A percentile compares a stretch with the other conserved stretches of the same genome.
These are phyloP conservation scores for Heliconius ismenius DNA, from an alignment of 2,888 invertebrate genomes.

Conservation along the genomic window DNA sequence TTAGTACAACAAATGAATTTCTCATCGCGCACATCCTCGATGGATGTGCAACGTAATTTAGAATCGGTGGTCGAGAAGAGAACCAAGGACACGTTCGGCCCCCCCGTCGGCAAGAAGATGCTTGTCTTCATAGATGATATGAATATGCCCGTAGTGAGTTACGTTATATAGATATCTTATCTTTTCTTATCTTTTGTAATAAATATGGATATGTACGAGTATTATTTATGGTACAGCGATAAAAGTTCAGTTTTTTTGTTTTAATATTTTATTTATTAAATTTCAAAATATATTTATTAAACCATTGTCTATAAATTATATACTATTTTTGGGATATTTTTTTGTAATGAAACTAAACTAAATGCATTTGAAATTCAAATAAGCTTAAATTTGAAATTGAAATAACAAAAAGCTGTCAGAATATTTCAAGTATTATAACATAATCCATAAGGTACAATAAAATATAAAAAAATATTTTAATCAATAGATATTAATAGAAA, in stretches of 20 bases:
- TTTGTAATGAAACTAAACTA: too few species aligned
- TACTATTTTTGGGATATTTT: too few species aligned
- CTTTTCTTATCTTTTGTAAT: not conserved
- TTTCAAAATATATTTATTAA: not conserved
- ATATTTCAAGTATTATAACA: too few species aligned
- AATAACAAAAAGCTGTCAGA: too few species aligned
- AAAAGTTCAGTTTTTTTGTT: not conserved
- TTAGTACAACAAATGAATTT: constrained; percentile 92
- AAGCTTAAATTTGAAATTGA: too few species aligned
- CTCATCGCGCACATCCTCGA: constrained; percentile 93
- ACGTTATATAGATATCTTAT: not conserved
- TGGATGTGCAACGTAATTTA: constrained; percentile 93
- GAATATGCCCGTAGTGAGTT: constrained; percentile 90
- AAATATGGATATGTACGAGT: not conserved
- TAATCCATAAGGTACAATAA: too few species aligned
- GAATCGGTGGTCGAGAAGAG: constrained; percentile 94
- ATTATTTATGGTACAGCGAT: not conserved
- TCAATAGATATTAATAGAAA: too few species aligned
- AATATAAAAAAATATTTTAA: too few species aligned
- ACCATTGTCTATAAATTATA: not conserved
- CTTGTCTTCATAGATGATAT: constrained; percentile 96
- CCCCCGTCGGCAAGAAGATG: constrained; percentile 93
- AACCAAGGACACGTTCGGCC: constrained; percentile 94
- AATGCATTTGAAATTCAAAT: too few species aligned
- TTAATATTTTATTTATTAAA: not conserved